Evolutionary conservation across 64 coral and sea anemone genomes (phyloP), one percentile per base, ranked within the genome.

Genomic region (Porites lutea): DNA sequence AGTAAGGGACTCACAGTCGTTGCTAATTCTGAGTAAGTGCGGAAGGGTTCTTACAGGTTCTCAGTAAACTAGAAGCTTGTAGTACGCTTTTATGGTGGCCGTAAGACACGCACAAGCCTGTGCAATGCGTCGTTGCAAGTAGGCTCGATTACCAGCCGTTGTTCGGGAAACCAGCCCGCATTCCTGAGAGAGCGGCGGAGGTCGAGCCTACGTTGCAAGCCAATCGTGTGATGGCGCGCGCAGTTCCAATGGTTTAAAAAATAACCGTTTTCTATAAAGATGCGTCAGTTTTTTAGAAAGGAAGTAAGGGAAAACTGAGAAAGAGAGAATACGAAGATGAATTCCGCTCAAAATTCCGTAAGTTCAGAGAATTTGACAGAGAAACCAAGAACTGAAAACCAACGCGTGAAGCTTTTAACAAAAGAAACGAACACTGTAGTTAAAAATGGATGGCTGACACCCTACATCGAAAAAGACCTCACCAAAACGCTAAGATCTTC

Each of bases 381-480:
- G 46, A 52, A 19, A 8, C 47, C 8, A 51, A 13, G 23, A 20
- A 49, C 61, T 68, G 12, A 37, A 8, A 3, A 52, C 10, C 15
- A 51, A 68, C 63, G 14, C 12, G 4, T 57, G 54, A 57, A 57
- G 5, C 7, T 57, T 1, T 57, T 57, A 12, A 57, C 7, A 43
- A 84, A 51, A 10, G 19, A 84, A 12, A 19, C 5, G 48, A n/a
- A 52, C 67, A 64, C 18, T 67, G 48, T 50, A 16, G n/a, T 51
- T 12, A 68, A 22, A 76, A 15, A 16, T 7, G 81, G 81, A 22
- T 84, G 81, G 81, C 18, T 84, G 20, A 18, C 81, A 68, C 81
- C 81, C 22, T 68, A 84, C n/a, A 69, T 84, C 81, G 62, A 84
- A 1, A 61, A 67, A 52, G 63, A 84, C 49, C 47, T 84, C 5